Evolutionary conservation across 2,797 vertebrate species (phyloP).

Genomic region (Acrocephalus scirpaceus): DNA sequence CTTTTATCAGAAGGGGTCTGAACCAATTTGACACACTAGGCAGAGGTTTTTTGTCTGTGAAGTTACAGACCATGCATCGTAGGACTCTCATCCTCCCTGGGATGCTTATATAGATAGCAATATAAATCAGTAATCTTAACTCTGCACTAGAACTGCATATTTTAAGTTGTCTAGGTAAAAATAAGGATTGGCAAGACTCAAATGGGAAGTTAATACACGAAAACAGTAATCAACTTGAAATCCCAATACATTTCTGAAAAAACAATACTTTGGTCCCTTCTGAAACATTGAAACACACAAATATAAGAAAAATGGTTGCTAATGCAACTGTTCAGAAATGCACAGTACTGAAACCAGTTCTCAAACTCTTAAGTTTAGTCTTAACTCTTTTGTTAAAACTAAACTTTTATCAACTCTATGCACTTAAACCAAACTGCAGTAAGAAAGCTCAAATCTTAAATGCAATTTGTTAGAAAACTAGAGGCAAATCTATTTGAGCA

Average conservation of each 20-base stretch:
- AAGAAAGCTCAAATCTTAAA: neutral
- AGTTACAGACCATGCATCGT: neutral
- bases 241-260: neutral
- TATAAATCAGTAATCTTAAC: neutral
- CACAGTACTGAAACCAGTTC: neutral
- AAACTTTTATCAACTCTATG: neutral
- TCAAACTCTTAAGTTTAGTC: too few species aligned
- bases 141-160: neutral
- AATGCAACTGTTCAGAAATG: neutral
- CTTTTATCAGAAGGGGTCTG: neutral
- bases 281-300: neutral
- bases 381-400: neutral
- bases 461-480: neutral
- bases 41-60: neutral
- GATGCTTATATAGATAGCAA: neutral
- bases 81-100: neutral
- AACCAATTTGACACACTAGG: neutral
- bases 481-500: neutral
- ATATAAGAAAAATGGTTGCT: neutral
- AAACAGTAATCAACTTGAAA: neutral
- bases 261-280: neutral
- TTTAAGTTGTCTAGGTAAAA: neutral
- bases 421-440: neutral
- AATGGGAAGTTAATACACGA: neutral
- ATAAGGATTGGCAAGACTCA: neutral